These are phyloP conservation scores for Gymnopithys bicolor DNA, from an alignment of 2,797 vertebrate species.

Conservation along the genomic window DNA sequence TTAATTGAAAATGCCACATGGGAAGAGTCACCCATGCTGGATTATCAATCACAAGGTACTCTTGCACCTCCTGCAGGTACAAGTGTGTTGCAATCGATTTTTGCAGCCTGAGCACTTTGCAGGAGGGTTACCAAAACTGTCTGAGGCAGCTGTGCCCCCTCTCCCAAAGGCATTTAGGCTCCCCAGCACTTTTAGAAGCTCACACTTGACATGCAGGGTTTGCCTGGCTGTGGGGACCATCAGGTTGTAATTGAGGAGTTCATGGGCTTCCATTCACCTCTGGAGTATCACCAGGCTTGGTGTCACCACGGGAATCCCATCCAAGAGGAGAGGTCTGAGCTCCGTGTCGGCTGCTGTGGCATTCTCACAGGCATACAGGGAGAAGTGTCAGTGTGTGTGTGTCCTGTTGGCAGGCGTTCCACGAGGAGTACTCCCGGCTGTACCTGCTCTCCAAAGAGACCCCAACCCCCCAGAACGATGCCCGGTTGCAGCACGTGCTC, in stretches of 20 bases:
- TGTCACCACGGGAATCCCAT: accelerated
- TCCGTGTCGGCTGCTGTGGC: not conserved
- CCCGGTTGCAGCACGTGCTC: conserved; percentile 90
- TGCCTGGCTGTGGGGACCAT: not conserved
- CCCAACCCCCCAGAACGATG: conserved; percentile 85
- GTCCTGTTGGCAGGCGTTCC: not conserved
- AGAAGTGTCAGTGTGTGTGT: accelerated
- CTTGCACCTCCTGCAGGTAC: not conserved
- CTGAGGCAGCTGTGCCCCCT: not conserved
- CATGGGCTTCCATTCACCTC: accelerated
- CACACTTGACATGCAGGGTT: not conserved
- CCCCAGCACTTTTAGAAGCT: not conserved
- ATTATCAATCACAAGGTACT: not conserved
- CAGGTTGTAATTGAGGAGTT: not conserved
- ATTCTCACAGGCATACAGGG: accelerated
- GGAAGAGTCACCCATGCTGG: not conserved
- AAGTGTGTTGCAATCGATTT: accelerated
- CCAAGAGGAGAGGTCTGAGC: accelerated
- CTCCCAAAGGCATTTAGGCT: too few relatives aligned
- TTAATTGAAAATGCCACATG: not conserved
- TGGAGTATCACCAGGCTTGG: not conserved
- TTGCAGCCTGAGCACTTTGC: not conserved
- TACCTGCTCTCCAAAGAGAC: conserved; percentile 88
- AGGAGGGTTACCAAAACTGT: not conserved
- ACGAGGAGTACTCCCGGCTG: conserved; percentile 74